These are phyloP conservation scores for Cladopsammia gracilis DNA, from an alignment of 64 coral and sea anemone genomes.

Conservation along the genomic window DNA sequence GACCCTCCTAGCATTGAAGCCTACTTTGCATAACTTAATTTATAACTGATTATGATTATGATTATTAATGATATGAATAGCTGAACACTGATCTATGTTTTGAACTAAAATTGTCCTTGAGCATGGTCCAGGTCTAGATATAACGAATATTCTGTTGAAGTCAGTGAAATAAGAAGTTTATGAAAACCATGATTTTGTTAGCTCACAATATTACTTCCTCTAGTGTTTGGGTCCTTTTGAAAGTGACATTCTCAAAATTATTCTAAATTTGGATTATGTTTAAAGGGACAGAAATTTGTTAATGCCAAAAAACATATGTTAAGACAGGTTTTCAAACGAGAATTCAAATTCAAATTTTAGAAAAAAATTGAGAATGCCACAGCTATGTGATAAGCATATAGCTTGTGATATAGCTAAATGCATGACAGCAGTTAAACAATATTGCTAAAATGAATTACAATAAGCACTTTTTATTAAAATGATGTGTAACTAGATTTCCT, in stretches of 20 bases:
- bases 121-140: conserved; percentile 69
- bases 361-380: conserved; percentile 50
- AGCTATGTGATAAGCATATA: conserved; percentile 49
- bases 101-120: conserved; percentile 74
- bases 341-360: conserved; percentile 50
- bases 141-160: conserved; percentile 69
- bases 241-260: conserved; percentile 67
- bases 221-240: conserved; percentile 74
- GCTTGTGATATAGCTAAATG: conserved; percentile 56
- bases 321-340: conserved; percentile 56
- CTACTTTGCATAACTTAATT: conserved; percentile 24
- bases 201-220: conserved; percentile 68
- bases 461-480: conserved; percentile 49
- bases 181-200: conserved; percentile 72
- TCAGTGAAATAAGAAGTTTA: conserved; percentile 71
- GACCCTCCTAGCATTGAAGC: background rate
- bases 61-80: conserved; percentile 59
- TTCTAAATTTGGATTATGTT: conserved; percentile 54
- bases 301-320: conserved; percentile 62
- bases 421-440: conserved; percentile 46
- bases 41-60: conserved; percentile 58
- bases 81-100: conserved; percentile 63
- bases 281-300: conserved; percentile 59
- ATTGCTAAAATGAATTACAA: conserved; percentile 48
- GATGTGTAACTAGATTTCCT: conserved; percentile 51